A percentile compares a stretch with the other conserved stretches of the same genome.
Conservation (phyloP, 1,140 invertebrate species). For the Leptinotarsa defecta region DNA sequence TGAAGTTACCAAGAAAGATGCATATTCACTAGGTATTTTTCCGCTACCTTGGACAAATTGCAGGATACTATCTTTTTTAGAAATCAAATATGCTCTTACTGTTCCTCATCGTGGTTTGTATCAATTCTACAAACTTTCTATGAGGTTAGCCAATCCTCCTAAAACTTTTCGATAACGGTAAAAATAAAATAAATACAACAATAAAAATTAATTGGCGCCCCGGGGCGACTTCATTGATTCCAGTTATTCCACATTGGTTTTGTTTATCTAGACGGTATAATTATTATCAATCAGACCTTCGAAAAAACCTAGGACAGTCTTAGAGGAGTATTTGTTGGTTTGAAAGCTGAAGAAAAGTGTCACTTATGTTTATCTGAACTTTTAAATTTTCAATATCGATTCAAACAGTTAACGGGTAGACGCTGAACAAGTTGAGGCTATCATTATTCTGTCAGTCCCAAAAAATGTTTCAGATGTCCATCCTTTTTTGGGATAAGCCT, state of each 20-base stretch:
- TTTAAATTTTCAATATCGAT: neutral
- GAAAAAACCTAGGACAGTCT: neutral
- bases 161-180: constrained; percentile 22
- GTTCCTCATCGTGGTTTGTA: constrained; percentile 49
- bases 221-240: too few relatives aligned
- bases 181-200: too few relatives aligned
- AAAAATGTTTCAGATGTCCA: neutral
- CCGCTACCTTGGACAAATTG: constrained; percentile 42
- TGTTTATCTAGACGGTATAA: constrained; percentile 48
- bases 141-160: neutral
- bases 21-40: neutral
- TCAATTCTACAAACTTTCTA: constrained; percentile 48
- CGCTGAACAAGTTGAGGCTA: constrained; percentile 33
- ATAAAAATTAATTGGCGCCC: too few relatives aligned
- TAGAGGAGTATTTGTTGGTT: neutral
- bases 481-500: neutral
- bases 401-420: neutral
- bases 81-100: constrained; percentile 51
- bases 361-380: constrained; percentile 4
- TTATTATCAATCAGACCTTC: constrained; percentile 13
- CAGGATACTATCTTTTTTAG: constrained; percentile 44
- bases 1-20: constrained; percentile 13
- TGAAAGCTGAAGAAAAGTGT: constrained; percentile 1
- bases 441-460: constrained; percentile 31
- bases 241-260: constrained; percentile 41